Evolutionary conservation across 2,888 invertebrate genomes (phyloP).

Genomic region (Cartodere bifasciata): DNA sequence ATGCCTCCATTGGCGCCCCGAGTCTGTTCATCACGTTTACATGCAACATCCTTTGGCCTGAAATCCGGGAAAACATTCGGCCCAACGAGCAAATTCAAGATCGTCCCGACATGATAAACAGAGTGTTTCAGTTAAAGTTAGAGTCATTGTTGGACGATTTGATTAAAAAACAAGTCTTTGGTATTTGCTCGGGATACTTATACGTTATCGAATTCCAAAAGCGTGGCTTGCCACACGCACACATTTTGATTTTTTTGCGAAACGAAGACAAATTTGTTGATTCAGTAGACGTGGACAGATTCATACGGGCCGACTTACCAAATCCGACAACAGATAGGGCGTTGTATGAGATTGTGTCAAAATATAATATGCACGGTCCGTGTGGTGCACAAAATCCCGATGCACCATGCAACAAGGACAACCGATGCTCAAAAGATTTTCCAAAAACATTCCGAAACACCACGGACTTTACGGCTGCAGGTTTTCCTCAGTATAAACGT

Average conservation of each 20-base stretch:
- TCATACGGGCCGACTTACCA: not conserved
- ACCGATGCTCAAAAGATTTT: conserved; percentile 3
- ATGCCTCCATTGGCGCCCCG: not conserved
- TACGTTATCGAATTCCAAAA: conserved; percentile 5
- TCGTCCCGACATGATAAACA: conserved; percentile 13
- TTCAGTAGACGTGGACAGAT: not conserved
- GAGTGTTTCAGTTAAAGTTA: conserved; percentile 10
- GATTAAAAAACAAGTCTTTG: not conserved
- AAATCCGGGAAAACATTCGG: not conserved
- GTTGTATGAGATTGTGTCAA: conserved; percentile 4
- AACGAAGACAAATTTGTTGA: not conserved
- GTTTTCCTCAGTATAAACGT: conserved; percentile 3
- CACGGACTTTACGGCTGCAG: not conserved
- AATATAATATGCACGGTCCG: conserved; percentile 7
- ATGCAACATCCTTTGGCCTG: conserved; percentile 1
- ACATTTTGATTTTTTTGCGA: not conserved
- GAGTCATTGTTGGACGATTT: not conserved
- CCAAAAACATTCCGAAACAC: conserved; percentile 3
- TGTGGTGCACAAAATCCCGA: conserved; percentile 4
- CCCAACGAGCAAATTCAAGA: conserved; percentile 6
- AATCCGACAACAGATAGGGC: not conserved
- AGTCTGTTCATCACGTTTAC: conserved; percentile 4
- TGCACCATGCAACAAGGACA: conserved; percentile 4
- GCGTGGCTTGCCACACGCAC: conserved; percentile 4
- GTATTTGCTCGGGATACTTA: not conserved